A percentile compares a stretch with the other conserved stretches of the same genome.
These are phyloP conservation scores for Xiphophorus hellerii DNA, from an alignment of 2,113 vertebrate species.

Conservation along the genomic window DNA sequence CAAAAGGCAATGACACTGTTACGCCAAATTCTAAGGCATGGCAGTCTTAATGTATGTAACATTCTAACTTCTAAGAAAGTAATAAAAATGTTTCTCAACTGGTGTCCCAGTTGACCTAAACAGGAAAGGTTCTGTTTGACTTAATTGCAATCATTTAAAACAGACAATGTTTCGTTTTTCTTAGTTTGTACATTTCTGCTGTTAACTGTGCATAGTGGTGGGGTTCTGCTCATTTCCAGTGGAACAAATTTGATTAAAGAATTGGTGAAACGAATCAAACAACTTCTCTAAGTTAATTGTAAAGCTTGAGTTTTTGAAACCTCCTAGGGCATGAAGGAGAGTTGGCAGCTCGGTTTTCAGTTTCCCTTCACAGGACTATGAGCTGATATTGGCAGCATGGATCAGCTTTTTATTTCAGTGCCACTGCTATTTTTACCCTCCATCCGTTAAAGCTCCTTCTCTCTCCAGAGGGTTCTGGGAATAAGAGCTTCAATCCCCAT, in stretches of 20 bases:
- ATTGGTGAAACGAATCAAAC: slow-evolving; percentile 19
- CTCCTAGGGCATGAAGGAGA: background rate
- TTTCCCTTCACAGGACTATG: slow-evolving; percentile 25
- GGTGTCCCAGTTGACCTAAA: background rate
- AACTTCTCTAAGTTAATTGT: slow-evolving; percentile 11
- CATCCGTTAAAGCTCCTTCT: slow-evolving; percentile 48
- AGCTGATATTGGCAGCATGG: slow-evolving; percentile 53
- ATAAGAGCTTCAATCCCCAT: slow-evolving; percentile 26
- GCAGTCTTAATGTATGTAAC: too few relatives aligned
- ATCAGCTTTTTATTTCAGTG: slow-evolving; percentile 39
- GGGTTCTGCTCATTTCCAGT: background rate
- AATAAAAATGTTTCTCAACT: background rate
- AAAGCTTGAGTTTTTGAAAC: slow-evolving; percentile 3
- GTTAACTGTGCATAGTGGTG: too few relatives aligned
- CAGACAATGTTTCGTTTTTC: too few relatives aligned
- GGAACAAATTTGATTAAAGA: slow-evolving; percentile 26
- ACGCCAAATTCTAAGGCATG: too few relatives aligned
- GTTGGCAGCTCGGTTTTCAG: slow-evolving; percentile 28
- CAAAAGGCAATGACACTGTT: too few relatives aligned
- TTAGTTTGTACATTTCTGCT: background rate
- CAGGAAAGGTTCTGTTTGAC: too few relatives aligned
- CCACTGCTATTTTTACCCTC: slow-evolving; percentile 56
- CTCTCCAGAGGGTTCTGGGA: slow-evolving; percentile 34
- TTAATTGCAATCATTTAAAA: too few relatives aligned
- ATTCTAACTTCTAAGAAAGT: too few relatives aligned